A percentile compares a stretch with the other conserved stretches of the same genome.
Evolutionary conservation across 64 coral and sea anemone genomes (phyloP).

Genomic region (Hydrozoanthus tunicans): DNA sequence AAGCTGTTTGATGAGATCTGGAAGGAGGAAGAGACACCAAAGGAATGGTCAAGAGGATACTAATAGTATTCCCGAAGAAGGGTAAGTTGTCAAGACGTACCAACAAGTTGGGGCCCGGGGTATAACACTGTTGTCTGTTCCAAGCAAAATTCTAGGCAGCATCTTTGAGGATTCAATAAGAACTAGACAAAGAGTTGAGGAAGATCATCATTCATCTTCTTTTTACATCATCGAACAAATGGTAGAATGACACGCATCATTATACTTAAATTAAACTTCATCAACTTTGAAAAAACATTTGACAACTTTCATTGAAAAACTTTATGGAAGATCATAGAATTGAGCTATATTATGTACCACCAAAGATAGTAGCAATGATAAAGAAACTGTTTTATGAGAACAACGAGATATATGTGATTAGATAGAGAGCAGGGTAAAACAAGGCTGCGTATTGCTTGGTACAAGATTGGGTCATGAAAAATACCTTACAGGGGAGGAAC

Average conservation of each 20-base stretch:
- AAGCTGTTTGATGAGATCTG: neutral
- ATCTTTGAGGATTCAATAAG: neutral
- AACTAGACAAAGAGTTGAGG: neutral
- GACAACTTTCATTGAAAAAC: neutral
- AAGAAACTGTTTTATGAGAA: neutral
- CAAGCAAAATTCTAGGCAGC: neutral
- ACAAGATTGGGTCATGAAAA: neutral
- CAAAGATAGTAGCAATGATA: neutral
- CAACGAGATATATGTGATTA: neutral
- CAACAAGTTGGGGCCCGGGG: neutral
- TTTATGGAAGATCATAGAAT: neutral
- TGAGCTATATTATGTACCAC: neutral
- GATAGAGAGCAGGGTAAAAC: neutral
- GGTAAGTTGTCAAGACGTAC: neutral
- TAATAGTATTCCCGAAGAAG: neutral
- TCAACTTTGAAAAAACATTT: too few species aligned
- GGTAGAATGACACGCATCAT: neutral
- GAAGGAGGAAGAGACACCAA: neutral
- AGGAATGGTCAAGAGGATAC: constrained; percentile 13
- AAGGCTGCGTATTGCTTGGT: neutral
- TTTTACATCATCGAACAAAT: neutral
- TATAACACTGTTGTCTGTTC: neutral
- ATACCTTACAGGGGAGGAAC: neutral
- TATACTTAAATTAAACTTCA: neutral
- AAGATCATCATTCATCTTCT: neutral